Base-by-base conservation (phyloP, 2,888 invertebrate species). In the Tetanocera ferruginea region DNA sequence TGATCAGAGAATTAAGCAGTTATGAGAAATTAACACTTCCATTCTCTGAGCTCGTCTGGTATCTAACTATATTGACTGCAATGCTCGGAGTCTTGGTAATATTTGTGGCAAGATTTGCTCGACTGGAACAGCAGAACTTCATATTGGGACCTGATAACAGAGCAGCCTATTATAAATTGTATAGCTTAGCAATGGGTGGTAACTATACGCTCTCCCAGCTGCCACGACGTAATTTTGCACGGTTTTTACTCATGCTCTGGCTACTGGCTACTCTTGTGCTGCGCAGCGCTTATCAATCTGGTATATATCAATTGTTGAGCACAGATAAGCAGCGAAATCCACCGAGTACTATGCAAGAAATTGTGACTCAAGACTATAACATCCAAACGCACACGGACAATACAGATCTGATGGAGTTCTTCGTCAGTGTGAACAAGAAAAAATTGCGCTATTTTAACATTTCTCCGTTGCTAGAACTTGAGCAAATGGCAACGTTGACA, bases 261-360 rank as follows among this genome's bases (percentile, higher is more conserved):
- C 43, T 89, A 34, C 9, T 85, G 23, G 74, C 79, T 43, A 81
- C 84, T 0, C 43, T 86, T 8, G 80, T 89, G 3, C 64, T 88
- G 71, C 84, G 89, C 31, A 83, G 77, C 62, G 87, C 85, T 64
- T 89, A 89, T 72, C 88, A 89, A 77, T 84, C 87, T 37, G 86
- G 84, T 14, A 86, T 86, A 83, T 88, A 84, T 64, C 82, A 86
- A 78, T 76, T 86, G 81, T 78, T 86, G 72, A 81, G 84, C 14
- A 84, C 83, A 78, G 84, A 86, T 25, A 84, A 80, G 4, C 86
- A 84, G 19, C 83, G 83, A 28, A 81, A 85, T 83, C 85, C 83
- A 0, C 87, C 87, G 0, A 82, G 85, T 71, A 85, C 87, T 0
- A 86, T 87, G 5, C 80, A 80, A 66, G 84, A 84, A 34, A 83